Evolutionary conservation across 2,113 vertebrate genomes (phyloP).

Genomic region (Catagonus wagneri): DNA sequence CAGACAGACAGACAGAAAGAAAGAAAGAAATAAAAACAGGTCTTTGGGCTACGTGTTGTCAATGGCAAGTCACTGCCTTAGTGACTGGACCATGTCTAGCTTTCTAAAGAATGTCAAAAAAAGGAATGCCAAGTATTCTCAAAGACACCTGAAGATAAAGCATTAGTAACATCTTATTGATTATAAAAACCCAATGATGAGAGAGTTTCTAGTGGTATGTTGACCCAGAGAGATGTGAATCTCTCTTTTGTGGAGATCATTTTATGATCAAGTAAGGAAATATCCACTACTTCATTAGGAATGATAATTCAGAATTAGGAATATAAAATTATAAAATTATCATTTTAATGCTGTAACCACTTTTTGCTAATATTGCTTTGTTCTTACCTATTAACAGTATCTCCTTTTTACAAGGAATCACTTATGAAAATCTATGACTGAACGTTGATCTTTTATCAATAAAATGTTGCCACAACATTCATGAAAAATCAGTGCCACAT

Average conservation of each 20-base stretch:
- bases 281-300: not conserved
- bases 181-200: not conserved
- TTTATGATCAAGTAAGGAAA: slow-evolving; percentile 14
- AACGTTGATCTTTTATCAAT: not conserved
- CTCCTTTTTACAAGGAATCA: not conserved
- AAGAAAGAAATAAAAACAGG: not conserved
- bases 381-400: not conserved
- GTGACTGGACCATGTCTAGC: not conserved
- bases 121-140: not conserved
- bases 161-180: not conserved
- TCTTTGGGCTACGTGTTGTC: not conserved
- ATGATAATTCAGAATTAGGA: not conserved
- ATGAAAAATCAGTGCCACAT: not conserved
- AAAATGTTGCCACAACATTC: not conserved
- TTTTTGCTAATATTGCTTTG: not conserved
- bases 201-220: not conserved
- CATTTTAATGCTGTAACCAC: not conserved
- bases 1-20: too few species aligned
- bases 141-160: not conserved
- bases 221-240: not conserved
- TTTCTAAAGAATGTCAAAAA: not conserved
- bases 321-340: too few species aligned
- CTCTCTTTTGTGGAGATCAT: not conserved
- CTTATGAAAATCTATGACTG: not conserved
- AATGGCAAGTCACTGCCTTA: not conserved